Base-by-base conservation (phyloP, 2,888 invertebrate species). In the Ophion costatus region DNA sequence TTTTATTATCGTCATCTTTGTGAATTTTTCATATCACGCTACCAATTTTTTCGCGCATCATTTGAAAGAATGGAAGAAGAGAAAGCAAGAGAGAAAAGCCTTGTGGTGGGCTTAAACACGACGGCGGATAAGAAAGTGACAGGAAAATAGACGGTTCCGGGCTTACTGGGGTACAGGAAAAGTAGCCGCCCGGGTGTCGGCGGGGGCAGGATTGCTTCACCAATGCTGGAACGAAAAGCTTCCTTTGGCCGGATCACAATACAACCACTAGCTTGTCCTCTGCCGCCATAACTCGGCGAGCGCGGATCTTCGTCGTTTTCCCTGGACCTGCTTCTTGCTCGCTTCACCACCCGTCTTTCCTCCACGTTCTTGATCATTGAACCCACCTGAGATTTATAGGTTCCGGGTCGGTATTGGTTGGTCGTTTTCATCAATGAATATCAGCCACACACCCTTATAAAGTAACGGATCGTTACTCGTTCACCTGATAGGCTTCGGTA, bases 81-180 rank as follows among this genome's bases (percentile, higher is more conserved):
- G 67, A 24, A 74, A 61, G 7, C 38, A 38, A 7, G 29, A 29
- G 69, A 59, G 51, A 81, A 70, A 73, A 70, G 38, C 14, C 66
- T 51, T n/a, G 24, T 24, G 70, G 61, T 14, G 67, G 63, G 22
- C 24, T 57, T 20, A 59, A 45, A 20, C 20, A 61, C 7, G 51
- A 42, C 14, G 33, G 79, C 20, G 78, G 63, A 66, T 45, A 82
- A 67, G 59, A 82, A 69, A 75, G 84, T 83, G 88, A 88, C 88
- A 86, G 82, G 82, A 88, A 88, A 88, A 87, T 87, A 87, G 87
- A 87, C 87, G 86, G 86, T 87, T 87, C 87, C 67, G 81, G 87
- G 83, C 75, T 76, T 76, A 42, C 14, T 33, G 64, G 77, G 64
- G 7, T 57, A 45, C 59, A 20, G 77, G 20, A 45, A 71, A 56